Evolutionary conservation across 2,113 vertebrate genomes (phyloP).

Genomic region (Amphilophus citrinellus): DNA sequence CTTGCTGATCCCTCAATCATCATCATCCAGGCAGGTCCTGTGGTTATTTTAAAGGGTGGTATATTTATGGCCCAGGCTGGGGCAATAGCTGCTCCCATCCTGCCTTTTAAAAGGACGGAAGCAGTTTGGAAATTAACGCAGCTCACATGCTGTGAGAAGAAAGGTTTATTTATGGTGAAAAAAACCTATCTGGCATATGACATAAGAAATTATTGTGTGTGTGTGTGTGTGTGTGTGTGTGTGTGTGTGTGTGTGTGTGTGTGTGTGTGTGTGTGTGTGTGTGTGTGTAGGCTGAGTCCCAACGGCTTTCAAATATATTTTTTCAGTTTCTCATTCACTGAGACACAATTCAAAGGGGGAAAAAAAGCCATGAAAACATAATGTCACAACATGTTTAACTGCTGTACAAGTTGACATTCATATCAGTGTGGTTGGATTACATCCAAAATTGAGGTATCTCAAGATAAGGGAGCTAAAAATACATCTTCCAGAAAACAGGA

Average conservation of each 20-base stretch:
- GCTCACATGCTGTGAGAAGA: slow-evolving; percentile 34
- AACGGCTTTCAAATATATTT: background rate
- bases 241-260: too few relatives aligned
- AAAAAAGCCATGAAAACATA: background rate
- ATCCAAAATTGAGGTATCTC: slow-evolving; percentile 6
- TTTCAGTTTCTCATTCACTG: background rate
- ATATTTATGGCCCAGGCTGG: slow-evolving; percentile 62
- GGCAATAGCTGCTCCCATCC: slow-evolving; percentile 77
- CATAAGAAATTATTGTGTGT: background rate
- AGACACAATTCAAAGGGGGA: background rate
- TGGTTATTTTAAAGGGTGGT: slow-evolving; percentile 68
- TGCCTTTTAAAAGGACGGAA: slow-evolving; percentile 78
- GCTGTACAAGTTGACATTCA: background rate
- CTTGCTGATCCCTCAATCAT: slow-evolving; percentile 16
- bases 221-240: rapidly evolving
- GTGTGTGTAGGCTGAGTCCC: background rate
- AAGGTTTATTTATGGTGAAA: slow-evolving; percentile 40
- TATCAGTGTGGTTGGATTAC: slow-evolving; percentile 2
- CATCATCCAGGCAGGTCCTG: slow-evolving; percentile 14
- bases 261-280: too few relatives aligned
- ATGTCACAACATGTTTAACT: background rate
- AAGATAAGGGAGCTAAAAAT: slow-evolving; percentile 54
- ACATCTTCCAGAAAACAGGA: slow-evolving; percentile 45
- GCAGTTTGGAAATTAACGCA: slow-evolving; percentile 42
- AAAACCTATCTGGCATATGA: background rate